phyloP scores from a whole-genome alignment of 1,140 invertebrate genomes.

The Cardiocondyla obscurior region DNA sequence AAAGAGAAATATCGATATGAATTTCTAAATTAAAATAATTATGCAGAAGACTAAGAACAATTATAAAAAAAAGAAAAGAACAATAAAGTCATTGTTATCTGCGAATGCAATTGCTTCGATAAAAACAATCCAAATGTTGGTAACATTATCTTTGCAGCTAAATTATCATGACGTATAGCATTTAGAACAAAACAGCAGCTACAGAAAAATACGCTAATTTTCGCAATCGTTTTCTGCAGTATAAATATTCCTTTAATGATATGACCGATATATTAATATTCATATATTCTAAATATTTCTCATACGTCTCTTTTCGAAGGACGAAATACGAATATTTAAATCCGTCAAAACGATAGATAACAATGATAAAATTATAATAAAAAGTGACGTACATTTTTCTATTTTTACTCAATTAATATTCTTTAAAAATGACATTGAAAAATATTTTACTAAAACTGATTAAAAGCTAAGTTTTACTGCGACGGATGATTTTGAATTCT shows the following conservation, averaged over 20 bases:
- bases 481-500: background rate
- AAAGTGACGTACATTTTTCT: background rate
- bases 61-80: background rate
- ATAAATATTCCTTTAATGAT: background rate
- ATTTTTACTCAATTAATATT: background rate
- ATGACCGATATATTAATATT: background rate
- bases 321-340: background rate
- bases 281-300: background rate
- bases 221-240: background rate
- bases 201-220: background rate
- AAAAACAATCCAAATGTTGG: background rate
- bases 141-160: background rate
- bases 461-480: background rate
- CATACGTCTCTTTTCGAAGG: background rate
- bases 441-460: background rate
- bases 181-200: background rate
- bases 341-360: background rate
- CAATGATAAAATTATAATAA: background rate
- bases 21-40: background rate
- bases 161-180: background rate
- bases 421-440: background rate
- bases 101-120: background rate
- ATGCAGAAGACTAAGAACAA: background rate
- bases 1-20: background rate
- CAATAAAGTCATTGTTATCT: background rate